These are phyloP conservation scores for Eremophila alpestris DNA, from an alignment of 2,797 vertebrate species.

Conservation along the genomic window DNA sequence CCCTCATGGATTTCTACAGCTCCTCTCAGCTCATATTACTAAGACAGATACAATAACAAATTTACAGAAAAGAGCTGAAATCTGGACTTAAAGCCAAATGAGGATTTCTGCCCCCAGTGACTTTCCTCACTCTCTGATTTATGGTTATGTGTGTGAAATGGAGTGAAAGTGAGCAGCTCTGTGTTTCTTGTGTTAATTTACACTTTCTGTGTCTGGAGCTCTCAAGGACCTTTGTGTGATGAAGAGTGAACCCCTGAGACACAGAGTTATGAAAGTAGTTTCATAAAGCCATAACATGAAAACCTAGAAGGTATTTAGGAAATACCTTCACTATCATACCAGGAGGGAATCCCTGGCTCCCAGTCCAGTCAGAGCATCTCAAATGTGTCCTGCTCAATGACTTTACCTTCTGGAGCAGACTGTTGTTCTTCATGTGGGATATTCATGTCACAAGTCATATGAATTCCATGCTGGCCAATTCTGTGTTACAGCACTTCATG, in stretches of 20 bases:
- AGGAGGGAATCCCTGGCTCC: background rate
- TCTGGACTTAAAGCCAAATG: background rate
- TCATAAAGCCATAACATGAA: background rate
- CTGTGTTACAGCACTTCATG: background rate
- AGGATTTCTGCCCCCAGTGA: background rate
- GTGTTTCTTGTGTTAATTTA: background rate
- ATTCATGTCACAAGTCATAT: background rate
- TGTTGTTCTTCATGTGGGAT: background rate
- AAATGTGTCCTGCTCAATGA: background rate
- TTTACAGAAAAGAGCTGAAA: conserved; percentile 33
- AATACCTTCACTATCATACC: background rate
- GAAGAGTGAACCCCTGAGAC: background rate
- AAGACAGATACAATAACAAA: conserved; percentile 12
- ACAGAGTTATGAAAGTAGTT: background rate
- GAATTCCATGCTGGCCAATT: background rate
- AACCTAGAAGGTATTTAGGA: background rate
- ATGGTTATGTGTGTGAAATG: background rate
- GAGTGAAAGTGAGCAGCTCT: background rate
- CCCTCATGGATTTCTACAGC: background rate
- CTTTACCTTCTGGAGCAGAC: background rate
- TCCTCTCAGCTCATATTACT: conserved; percentile 11
- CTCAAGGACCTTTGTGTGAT: background rate
- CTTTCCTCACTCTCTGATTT: background rate
- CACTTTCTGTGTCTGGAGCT: background rate
- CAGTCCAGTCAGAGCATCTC: background rate